Percentiles rank a stretch among this genome's conserved stretches.
Conservation (phyloP, 1,140 invertebrate genomes). For the Cyclina sinensis region DNA sequence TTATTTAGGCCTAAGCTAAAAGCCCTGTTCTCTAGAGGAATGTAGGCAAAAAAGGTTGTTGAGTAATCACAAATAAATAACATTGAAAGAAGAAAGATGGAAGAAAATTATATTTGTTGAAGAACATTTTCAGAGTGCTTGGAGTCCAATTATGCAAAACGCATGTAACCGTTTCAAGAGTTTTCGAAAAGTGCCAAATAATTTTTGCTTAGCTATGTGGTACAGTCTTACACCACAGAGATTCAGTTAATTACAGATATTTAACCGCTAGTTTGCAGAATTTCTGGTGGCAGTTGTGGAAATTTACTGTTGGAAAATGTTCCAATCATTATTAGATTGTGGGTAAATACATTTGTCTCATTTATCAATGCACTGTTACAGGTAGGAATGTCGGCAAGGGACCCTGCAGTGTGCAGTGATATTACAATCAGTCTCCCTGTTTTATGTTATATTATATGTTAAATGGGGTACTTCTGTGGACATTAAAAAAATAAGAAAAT, state of each 20-base stretch:
- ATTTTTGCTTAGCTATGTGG: not conserved
- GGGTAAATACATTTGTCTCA: too few relatives aligned
- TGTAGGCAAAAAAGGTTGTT: constrained; percentile 6
- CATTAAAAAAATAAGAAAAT: too few relatives aligned
- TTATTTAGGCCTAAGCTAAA: constrained; percentile 19
- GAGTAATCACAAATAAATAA: constrained; percentile 25
- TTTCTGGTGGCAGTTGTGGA: not conserved
- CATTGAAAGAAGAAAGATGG: not conserved
- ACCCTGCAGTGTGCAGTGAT: too few relatives aligned
- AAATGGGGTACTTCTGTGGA: too few relatives aligned
- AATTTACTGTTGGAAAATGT: too few relatives aligned
- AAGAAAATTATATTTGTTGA: constrained; percentile 11
- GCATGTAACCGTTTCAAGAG: not conserved
- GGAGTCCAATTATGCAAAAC: constrained; percentile 27
- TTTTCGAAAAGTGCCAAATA: constrained; percentile 11
- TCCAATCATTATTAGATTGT: too few relatives aligned
- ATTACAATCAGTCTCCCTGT: too few relatives aligned
- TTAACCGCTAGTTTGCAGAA: not conserved
- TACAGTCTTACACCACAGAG: not conserved
- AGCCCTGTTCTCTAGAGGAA: not conserved
- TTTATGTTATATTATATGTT: too few relatives aligned
- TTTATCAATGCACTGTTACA: too few relatives aligned
- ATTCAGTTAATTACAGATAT: not conserved
- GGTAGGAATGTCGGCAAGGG: too few relatives aligned
- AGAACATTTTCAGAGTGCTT: not conserved